Conservation (phyloP, 2,888 invertebrate genomes). For the Phyllotreta cruciferae region DNA sequence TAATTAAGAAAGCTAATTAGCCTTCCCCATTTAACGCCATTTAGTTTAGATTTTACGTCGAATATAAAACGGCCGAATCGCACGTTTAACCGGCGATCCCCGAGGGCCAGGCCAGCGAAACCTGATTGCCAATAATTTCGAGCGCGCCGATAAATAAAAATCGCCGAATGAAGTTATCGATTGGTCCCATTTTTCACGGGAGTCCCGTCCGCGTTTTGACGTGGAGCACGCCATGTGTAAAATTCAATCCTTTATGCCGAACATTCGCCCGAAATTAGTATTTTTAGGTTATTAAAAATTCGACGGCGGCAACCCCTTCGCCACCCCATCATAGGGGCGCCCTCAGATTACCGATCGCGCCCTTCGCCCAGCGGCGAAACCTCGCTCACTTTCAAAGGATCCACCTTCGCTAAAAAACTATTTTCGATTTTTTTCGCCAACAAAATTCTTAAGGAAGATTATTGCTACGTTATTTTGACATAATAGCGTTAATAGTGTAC, state of each 20-base stretch:
- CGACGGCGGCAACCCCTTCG: slow-evolving; percentile 41
- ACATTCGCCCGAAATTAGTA: slow-evolving; percentile 40
- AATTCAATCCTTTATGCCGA: slow-evolving; percentile 41
- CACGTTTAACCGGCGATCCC: slow-evolving; percentile 9
- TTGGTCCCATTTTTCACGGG: slow-evolving; percentile 38
- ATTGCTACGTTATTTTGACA: too few relatives aligned
- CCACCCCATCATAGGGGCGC: slow-evolving; percentile 28
- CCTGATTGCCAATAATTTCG: slow-evolving; percentile 23
- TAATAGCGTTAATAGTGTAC: too few relatives aligned
- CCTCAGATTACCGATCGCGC: slow-evolving; percentile 10
- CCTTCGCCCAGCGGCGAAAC: not conserved
- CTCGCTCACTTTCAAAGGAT: not conserved
- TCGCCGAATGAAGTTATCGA: slow-evolving; percentile 35
- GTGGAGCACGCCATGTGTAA: slow-evolving; percentile 41
- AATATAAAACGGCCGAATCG: slow-evolving; percentile 22
- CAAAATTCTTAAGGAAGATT: too few relatives aligned
- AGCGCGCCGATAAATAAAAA: slow-evolving; percentile 10
- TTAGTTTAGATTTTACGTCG: slow-evolving; percentile 13
- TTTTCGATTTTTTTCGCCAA: too few relatives aligned
- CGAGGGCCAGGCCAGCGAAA: slow-evolving; percentile 10
- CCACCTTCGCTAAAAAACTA: too few relatives aligned
- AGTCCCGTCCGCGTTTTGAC: slow-evolving; percentile 39
- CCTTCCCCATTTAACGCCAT: slow-evolving; percentile 8
- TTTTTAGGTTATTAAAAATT: slow-evolving; percentile 44
- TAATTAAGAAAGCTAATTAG: too few relatives aligned